Evolutionary conservation across 2,797 vertebrate species (phyloP), one percentile per base, ranked within the genome.

Genomic region (Mus spretus): DNA sequence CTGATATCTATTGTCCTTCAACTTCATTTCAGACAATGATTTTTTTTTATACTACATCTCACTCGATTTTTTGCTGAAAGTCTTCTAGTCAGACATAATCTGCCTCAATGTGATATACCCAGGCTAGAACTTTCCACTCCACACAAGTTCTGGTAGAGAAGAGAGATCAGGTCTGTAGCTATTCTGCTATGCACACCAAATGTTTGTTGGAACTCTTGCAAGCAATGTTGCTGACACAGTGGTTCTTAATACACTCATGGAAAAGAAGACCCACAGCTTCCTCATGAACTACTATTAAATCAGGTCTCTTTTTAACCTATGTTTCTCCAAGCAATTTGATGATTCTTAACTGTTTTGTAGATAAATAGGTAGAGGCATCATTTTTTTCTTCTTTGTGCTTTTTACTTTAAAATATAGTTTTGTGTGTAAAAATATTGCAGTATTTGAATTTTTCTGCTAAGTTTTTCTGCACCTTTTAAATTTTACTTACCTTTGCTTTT

Each of bases 391-490:
- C 31, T 91, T 53, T 77, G 87, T 72, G 19, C 13, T 88, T 95
- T 97, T 78, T 6, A 81, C 47, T n/a, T 78, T 78, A 92, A 65
- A 65, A 65, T 93, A 34, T 67, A 28, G 91, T 75, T 75, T 40
- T 50, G 24, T n/a, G 53, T 86, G 0, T 92, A 94, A 96, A 94
- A 86, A 47, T 74, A 90, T 65, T 90, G 26, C 31, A 75, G 7
- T 75, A 53, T 63, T 85, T 92, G 50, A 85, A 70, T 20, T 80
- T 85, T 95, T 95, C 44, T 92, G 80, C 34, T 70, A 57, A 93
- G 28, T 65, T 96, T 94, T 40, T n/a, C 70, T 93, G 65, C 2
- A 47, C 90, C 57, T 92, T 94, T 87, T 88, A 88, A 50, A 57
- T 1, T 90, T 92, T 89, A 75, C n/a, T 59, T 75, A 82, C 77